Evolutionary conservation across 2,888 invertebrate species (phyloP).

Genomic region (Xiphydria camelus): DNA sequence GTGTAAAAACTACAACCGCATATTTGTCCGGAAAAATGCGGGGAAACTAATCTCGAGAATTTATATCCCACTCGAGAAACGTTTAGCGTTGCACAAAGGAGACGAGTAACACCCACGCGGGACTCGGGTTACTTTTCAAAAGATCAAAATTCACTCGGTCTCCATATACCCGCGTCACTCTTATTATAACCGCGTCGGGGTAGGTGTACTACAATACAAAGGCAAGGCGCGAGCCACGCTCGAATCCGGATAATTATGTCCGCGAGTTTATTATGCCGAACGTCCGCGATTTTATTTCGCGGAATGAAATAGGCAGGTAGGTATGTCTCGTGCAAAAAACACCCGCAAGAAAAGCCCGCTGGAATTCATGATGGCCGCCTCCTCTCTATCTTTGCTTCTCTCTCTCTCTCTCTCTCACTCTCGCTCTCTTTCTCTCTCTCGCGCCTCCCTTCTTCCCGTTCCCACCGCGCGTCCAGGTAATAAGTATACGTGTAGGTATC

Average conservation of each 20-base stretch:
- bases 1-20: too few relatives aligned
- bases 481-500: slow-evolving; percentile 1
- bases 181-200: too few relatives aligned
- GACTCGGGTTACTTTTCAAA: background rate
- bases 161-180: too few relatives aligned
- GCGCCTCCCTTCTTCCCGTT: background rate
- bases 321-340: slow-evolving; percentile 24
- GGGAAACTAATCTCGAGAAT: too few relatives aligned
- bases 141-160: slow-evolving; percentile 1
- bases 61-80: too few relatives aligned
- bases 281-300: slow-evolving; percentile 37
- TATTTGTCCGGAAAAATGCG: too few relatives aligned
- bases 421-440: slow-evolving; percentile 27
- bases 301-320: slow-evolving; percentile 22
- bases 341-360: slow-evolving; percentile 26
- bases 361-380: slow-evolving; percentile 42
- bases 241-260: slow-evolving; percentile 46
- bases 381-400: slow-evolving; percentile 18
- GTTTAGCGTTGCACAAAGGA: too few relatives aligned
- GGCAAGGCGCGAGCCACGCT: slow-evolving; percentile 18
- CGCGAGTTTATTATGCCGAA: slow-evolving; percentile 44
- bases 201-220: too few relatives aligned
- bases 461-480: background rate
- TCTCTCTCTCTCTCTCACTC: slow-evolving; percentile 19
- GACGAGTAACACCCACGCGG: background rate